These are phyloP conservation scores for Diorhabda sublineata DNA, from an alignment of 1,140 invertebrate species.

Conservation along the genomic window DNA sequence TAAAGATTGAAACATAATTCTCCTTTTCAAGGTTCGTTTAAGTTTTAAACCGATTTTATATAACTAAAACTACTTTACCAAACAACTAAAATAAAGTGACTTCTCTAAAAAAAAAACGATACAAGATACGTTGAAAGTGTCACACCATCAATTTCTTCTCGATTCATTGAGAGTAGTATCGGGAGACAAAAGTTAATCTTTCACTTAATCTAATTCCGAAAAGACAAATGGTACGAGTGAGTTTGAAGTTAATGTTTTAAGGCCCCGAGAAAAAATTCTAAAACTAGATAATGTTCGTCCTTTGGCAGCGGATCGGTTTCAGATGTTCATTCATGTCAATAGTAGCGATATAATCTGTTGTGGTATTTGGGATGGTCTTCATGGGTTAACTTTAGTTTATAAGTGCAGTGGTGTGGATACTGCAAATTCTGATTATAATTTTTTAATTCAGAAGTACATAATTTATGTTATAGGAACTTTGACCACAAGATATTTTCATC, in stretches of 20 bases:
- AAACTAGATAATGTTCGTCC: slow-evolving; percentile 11
- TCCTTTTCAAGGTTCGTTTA: neutral
- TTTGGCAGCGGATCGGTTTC: slow-evolving; percentile 10
- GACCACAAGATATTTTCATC: neutral
- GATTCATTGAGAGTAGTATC: neutral
- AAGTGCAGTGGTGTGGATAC: neutral
- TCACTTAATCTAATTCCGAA: neutral
- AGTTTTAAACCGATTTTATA: neutral
- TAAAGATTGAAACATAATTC: neutral
- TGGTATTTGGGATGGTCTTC: slow-evolving; percentile 13
- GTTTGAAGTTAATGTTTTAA: neutral
- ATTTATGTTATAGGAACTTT: neutral
- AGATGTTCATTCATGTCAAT: slow-evolving; percentile 17
- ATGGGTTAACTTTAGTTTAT: neutral
- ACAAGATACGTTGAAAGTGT: neutral
- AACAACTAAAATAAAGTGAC: neutral
- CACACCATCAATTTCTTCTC: neutral
- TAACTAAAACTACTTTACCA: neutral
- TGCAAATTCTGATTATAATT: too few relatives aligned
- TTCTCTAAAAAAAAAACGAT: neutral
- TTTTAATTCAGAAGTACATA: neutral
- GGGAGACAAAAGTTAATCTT: neutral
- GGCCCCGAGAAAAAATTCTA: slow-evolving; percentile 4
- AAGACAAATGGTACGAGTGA: slow-evolving; percentile 9
- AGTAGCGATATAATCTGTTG: slow-evolving; percentile 13